A percentile compares a stretch with the other conserved stretches of the same genome.
Evolutionary conservation across 2,113 vertebrate genomes (phyloP).

Genomic region (Pyrgilauda ruficollis): DNA sequence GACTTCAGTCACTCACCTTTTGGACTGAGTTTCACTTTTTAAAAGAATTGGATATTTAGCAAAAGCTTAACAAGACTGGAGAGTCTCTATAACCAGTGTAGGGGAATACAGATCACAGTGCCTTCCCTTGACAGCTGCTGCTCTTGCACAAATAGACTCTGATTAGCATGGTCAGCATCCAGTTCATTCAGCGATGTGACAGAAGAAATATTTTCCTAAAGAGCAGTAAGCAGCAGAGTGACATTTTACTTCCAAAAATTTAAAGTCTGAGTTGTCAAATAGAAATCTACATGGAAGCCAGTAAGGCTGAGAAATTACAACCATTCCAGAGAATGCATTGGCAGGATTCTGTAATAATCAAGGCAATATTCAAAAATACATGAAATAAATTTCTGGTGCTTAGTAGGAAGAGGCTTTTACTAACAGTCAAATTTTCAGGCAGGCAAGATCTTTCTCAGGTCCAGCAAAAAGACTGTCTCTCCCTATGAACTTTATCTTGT

Average conservation of each 20-base stretch:
- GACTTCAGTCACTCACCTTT: neutral
- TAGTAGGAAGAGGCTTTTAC: neutral
- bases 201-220: neutral
- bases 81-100: neutral
- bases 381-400: neutral
- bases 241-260: neutral
- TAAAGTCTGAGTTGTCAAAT: neutral
- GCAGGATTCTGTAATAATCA: neutral
- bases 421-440: neutral
- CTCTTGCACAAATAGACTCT: neutral
- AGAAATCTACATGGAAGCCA: neutral
- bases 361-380: neutral
- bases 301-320: neutral
- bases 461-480: neutral
- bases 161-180: neutral
- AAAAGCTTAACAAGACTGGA: neutral
- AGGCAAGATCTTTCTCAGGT: neutral
- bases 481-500: neutral
- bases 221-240: neutral
- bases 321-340: neutral
- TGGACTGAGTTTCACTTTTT: neutral
- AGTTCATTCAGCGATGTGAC: neutral
- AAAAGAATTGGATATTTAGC: neutral
- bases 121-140: neutral
- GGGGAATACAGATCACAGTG: neutral